Percentiles rank a stretch among this genome's conserved stretches.
phyloP scores from a whole-genome alignment of 2,888 invertebrate genomes.

The Cerastis rubricosa region DNA sequence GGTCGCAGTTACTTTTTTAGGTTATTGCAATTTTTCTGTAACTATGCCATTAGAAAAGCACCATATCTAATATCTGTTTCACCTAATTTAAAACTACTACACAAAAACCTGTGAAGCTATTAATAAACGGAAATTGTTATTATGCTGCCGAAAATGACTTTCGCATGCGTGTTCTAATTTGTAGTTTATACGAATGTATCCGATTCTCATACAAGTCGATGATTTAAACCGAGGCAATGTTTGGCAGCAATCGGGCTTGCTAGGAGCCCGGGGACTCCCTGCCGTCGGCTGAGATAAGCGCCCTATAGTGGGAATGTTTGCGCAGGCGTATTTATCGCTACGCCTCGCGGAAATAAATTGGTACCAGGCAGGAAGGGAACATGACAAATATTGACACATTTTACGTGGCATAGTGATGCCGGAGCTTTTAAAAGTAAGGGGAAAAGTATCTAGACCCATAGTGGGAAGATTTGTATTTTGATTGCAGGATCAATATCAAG shows the following conservation, averaged over 20 bases:
- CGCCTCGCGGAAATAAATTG: conserved; percentile 87
- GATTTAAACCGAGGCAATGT: conserved; percentile 34
- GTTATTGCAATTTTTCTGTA: neutral
- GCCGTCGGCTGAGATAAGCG: conserved; percentile 79
- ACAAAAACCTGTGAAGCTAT: conserved; percentile 36
- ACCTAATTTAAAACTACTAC: conserved; percentile 15
- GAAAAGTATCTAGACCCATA: neutral
- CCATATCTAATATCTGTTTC: neutral
- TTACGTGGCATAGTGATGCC: conserved; percentile 28
- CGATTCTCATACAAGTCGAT: conserved; percentile 42
- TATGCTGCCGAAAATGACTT: conserved; percentile 47
- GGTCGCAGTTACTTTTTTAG: neutral
- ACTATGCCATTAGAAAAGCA: neutral
- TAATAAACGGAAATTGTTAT: conserved; percentile 50
- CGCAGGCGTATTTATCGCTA: conserved; percentile 83
- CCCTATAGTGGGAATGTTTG: conserved; percentile 84
- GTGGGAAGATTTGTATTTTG: neutral
- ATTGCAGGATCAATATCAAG: neutral
- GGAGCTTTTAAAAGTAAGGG: conserved; percentile 1
- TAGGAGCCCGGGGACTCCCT: conserved; percentile 77
- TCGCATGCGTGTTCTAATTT: conserved; percentile 50
- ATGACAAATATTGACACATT: conserved; percentile 84
- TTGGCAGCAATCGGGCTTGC: conserved; percentile 57
- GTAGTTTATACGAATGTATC: conserved; percentile 43
- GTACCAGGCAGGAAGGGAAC: conserved; percentile 87